Evolutionary conservation across 2,113 vertebrate species (phyloP).

Genomic region (Zootoca vivipara): DNA sequence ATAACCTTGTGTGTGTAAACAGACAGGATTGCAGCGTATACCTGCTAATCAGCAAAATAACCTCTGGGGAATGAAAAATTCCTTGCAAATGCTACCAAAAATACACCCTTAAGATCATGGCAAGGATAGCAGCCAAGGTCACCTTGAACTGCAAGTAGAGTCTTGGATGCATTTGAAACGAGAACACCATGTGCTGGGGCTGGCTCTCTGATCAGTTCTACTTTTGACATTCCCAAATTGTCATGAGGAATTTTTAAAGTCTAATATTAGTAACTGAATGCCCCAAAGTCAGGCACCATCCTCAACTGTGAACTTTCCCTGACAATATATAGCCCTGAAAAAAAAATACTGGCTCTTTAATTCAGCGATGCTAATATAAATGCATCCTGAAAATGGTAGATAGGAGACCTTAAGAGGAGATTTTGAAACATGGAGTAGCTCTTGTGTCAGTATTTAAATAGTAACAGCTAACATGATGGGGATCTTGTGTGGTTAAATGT

Average conservation of each 20-base stretch:
- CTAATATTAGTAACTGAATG: neutral
- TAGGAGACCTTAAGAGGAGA: neutral
- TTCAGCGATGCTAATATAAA: rapidly evolving
- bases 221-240: neutral
- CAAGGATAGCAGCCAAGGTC: neutral
- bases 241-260: neutral
- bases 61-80: neutral
- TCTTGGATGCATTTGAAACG: neutral
- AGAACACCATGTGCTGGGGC: rapidly evolving
- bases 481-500: constrained; percentile 8
- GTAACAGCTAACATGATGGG: neutral
- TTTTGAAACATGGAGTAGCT: neutral
- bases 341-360: too few species aligned
- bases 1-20: constrained; percentile 25
- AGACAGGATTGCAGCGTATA: neutral
- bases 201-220: neutral
- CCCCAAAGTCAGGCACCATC: neutral
- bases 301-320: too few species aligned
- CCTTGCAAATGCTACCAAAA: neutral
- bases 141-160: neutral
- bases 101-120: neutral
- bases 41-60: neutral
- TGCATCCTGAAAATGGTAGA: neutral
- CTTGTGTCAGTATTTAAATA: rapidly evolving
- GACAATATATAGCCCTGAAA: too few species aligned